These are phyloP conservation scores for Apus apus DNA, from an alignment of 2,113 vertebrate species.

Conservation along the genomic window DNA sequence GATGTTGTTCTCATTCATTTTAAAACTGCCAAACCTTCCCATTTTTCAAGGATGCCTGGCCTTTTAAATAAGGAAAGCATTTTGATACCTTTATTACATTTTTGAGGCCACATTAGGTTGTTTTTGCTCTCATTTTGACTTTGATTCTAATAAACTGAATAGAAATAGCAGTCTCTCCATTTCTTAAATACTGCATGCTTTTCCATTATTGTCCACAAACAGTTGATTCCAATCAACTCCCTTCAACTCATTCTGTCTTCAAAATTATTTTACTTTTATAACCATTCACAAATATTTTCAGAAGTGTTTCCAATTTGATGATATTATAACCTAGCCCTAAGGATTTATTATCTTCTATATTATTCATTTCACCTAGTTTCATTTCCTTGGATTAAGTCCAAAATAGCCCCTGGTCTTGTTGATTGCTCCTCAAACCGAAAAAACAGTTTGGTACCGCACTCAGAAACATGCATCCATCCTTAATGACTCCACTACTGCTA, in stretches of 20 bases:
- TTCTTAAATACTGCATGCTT: constrained; percentile 69
- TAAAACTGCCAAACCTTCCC: constrained; percentile 70
- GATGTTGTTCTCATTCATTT: constrained; percentile 67
- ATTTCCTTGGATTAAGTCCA: constrained; percentile 80
- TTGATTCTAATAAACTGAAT: constrained; percentile 69
- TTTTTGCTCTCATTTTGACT: constrained; percentile 70
- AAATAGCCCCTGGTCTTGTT: constrained; percentile 80
- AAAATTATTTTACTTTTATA: constrained; percentile 77
- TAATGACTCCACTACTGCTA: constrained; percentile 70
- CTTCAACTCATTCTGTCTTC: constrained; percentile 73
- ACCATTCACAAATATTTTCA: constrained; percentile 80
- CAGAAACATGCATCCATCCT: constrained; percentile 59
- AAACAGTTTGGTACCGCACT: constrained; percentile 58
- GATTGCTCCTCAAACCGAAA: constrained; percentile 74
- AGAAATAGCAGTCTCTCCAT: constrained; percentile 54
- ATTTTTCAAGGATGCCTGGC: constrained; percentile 69
- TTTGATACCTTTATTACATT: constrained; percentile 73
- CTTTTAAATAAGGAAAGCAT: constrained; percentile 77
- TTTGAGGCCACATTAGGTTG: constrained; percentile 65
- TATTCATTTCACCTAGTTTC: constrained; percentile 82
- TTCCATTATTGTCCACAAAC: constrained; percentile 74
- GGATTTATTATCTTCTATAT: constrained; percentile 80
- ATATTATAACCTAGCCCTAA: constrained; percentile 80
- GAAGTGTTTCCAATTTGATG: constrained; percentile 77
- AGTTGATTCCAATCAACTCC: constrained; percentile 80